A percentile compares a stretch with the other conserved stretches of the same genome.
Evolutionary conservation across 1,140 invertebrate species (phyloP).

Genomic region (Teleogryllus occipitalis): DNA sequence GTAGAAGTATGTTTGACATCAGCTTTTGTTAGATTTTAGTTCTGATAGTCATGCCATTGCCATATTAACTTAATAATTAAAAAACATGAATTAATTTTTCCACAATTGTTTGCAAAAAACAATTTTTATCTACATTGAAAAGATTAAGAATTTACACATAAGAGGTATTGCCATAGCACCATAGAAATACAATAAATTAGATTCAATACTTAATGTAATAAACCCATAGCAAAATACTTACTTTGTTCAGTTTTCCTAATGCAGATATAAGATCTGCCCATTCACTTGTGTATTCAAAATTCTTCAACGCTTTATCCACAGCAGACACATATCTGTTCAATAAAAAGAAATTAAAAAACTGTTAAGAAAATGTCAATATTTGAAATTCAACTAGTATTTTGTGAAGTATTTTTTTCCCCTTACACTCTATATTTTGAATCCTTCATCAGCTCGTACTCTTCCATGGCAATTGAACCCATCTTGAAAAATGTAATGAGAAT

Average conservation of each 20-base stretch:
- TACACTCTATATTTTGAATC: conserved; percentile 69
- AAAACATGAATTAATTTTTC: no score
- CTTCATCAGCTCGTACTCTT: conserved; percentile 64
- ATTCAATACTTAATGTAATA: conserved; percentile 10
- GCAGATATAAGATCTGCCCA: conserved; percentile 93
- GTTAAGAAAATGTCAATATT: conserved; percentile 9
- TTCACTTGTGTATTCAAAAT: conserved; percentile 90
- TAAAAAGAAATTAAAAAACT: conserved; percentile 20
- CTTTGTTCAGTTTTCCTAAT: conserved; percentile 86
- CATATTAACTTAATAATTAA: no score
- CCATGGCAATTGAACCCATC: conserved; percentile 35
- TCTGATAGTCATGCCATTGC: no score
- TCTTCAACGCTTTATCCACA: conserved; percentile 84
- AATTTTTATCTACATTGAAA: neutral
- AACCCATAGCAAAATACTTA: conserved; percentile 33
- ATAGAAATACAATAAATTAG: conserved; percentile 3
- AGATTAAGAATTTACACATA: neutral
- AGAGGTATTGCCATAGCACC: neutral
- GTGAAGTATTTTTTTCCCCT: conserved; percentile 28
- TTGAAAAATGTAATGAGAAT: neutral
- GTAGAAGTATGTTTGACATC: no score
- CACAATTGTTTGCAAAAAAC: neutral
- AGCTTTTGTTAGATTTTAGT: no score
- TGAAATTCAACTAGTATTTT: neutral
- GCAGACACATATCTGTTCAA: conserved; percentile 56